phyloP scores from a whole-genome alignment of 1,140 invertebrate species.

The Protaetia brevitarsis region DNA sequence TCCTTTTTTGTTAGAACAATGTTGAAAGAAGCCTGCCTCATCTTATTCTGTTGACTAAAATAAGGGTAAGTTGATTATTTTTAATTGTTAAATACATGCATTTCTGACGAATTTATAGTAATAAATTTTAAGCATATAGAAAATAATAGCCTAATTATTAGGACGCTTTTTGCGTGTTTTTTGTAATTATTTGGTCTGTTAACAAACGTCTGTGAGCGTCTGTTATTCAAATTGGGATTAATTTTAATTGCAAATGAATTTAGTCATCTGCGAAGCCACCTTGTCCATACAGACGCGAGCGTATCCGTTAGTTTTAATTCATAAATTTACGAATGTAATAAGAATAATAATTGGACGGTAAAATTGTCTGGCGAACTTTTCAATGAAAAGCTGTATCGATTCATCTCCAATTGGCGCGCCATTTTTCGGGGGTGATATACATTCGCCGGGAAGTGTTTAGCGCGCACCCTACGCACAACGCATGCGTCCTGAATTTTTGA shows the following conservation, averaged over 20 bases:
- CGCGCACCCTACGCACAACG: not conserved
- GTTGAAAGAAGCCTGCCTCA: too few species aligned
- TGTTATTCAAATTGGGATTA: constrained; percentile 9
- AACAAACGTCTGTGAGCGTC: not conserved
- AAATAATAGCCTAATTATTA: not conserved
- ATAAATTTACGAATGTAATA: not conserved
- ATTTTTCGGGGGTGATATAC: not conserved
- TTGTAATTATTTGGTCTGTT: not conserved
- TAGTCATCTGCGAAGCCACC: constrained; percentile 23
- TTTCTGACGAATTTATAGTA: too few species aligned
- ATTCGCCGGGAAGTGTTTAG: not conserved
- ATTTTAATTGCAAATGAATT: constrained; percentile 24
- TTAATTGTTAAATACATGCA: too few species aligned
- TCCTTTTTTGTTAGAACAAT: too few species aligned
- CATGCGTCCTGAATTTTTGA: constrained; percentile 2
- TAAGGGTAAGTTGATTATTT: too few species aligned
- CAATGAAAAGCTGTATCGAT: not conserved
- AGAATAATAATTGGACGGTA: not conserved
- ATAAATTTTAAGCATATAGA: not conserved
- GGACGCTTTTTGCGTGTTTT: not conserved
- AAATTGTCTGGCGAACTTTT: not conserved
- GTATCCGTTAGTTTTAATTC: not conserved
- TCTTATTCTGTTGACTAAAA: too few species aligned
- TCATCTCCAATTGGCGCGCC: not conserved
- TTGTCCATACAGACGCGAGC: not conserved